Conservation (phyloP, 2,888 invertebrate species). For the Drosophila anceps region DNA sequence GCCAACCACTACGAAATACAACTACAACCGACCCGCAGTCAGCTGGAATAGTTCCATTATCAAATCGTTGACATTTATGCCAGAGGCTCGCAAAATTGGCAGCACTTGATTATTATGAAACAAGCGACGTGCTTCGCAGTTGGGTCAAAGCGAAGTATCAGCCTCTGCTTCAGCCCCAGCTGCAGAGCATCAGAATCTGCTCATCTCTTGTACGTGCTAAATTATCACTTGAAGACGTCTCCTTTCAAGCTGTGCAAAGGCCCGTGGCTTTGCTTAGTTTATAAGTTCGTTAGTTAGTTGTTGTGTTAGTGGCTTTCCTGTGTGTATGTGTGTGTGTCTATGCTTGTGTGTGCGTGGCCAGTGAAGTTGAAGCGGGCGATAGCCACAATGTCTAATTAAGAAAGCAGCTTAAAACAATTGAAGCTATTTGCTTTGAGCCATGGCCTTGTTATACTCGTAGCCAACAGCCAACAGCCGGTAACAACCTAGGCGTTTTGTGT, state of each 20-base stretch:
- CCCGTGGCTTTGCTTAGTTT: constrained; percentile 73
- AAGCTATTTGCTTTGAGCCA: constrained; percentile 60
- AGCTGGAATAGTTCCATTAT: constrained; percentile 61
- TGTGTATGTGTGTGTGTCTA: constrained; percentile 9
- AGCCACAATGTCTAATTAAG: constrained; percentile 64
- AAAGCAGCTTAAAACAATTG: constrained; percentile 75
- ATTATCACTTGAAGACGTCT: constrained; percentile 57
- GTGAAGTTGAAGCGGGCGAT: constrained; percentile 56
- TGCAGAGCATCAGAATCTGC: not conserved
- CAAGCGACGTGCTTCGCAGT: constrained; percentile 65
- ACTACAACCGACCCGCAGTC: not conserved
- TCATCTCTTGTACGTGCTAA: constrained; percentile 65
- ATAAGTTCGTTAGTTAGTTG: constrained; percentile 74
- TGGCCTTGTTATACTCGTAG: constrained; percentile 27
- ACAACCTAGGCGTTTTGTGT: constrained; percentile 19
- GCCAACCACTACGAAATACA: not conserved
- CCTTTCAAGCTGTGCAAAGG: constrained; percentile 40
- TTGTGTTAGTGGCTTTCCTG: constrained; percentile 31
- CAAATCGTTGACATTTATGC: constrained; percentile 80
- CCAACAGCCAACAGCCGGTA: constrained; percentile 17
- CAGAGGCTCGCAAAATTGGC: constrained; percentile 66
- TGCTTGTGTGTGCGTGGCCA: constrained; percentile 31
- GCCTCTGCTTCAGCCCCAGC: not conserved
- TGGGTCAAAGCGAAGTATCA: not conserved
- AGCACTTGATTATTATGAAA: constrained; percentile 74